A percentile compares a stretch with the other conserved stretches of the same genome.
Evolutionary conservation across 2,113 vertebrate species (phyloP).

Genomic region (Toxotes jaculatrix): DNA sequence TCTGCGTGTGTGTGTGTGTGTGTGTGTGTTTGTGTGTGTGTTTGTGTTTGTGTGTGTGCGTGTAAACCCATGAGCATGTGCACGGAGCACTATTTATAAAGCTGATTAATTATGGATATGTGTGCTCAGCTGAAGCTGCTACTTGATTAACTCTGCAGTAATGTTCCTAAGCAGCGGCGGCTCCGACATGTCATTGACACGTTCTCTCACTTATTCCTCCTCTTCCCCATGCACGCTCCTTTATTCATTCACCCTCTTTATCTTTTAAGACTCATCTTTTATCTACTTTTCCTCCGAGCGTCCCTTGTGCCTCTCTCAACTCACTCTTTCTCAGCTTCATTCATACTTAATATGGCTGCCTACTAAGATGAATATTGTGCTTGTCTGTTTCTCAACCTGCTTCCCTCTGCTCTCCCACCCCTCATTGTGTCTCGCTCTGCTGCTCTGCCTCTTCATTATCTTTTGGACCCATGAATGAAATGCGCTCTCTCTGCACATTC

Average conservation of each 20-base stretch:
- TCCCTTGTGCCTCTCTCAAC: constrained; percentile 48
- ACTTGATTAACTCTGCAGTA: constrained; percentile 65
- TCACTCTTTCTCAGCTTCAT: constrained; percentile 58
- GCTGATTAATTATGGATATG: constrained; percentile 75
- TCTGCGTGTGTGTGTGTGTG: constrained; percentile 25
- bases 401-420: constrained; percentile 57
- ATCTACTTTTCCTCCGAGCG: constrained; percentile 49
- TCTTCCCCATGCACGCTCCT: constrained; percentile 22
- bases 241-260: constrained; percentile 43
- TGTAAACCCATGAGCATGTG: constrained; percentile 30
- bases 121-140: constrained; percentile 73
- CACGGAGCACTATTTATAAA: constrained; percentile 70
- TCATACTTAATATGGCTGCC: constrained; percentile 70
- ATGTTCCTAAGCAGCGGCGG: constrained; percentile 41
- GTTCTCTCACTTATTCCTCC: constrained; percentile 51
- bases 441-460: constrained; percentile 73
- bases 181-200: constrained; percentile 56
- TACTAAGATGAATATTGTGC: constrained; percentile 63
- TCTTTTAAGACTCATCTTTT: constrained; percentile 55
- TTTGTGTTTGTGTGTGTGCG: constrained; percentile 42
- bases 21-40: constrained; percentile 12
- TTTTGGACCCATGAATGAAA: constrained; percentile 78
- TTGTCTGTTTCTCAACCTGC: constrained; percentile 56
- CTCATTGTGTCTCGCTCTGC: constrained; percentile 74
- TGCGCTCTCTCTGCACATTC: constrained; percentile 76